A percentile compares a stretch with the other conserved stretches of the same genome.
phyloP scores from a whole-genome alignment of 2,888 invertebrate species.

The Pachycephus smyrnensis region DNA sequence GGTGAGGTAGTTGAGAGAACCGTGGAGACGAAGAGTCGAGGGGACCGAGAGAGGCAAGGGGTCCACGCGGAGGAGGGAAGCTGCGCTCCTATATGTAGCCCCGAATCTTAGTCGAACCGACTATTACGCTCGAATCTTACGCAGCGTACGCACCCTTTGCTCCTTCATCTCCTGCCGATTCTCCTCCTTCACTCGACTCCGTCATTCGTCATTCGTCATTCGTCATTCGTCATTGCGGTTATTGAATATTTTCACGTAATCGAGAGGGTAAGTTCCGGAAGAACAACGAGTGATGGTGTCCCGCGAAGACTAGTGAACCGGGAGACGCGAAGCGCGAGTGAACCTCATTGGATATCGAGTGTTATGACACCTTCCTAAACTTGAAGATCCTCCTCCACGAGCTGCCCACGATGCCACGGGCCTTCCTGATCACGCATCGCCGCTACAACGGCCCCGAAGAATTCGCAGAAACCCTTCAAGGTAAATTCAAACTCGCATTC shows the following conservation, averaged over 20 bases:
- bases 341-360: too few species aligned
- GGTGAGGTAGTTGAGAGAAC: background rate
- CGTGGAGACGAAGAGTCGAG: too few species aligned
- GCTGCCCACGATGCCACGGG: slow-evolving; percentile 70
- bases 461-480: slow-evolving; percentile 54
- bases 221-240: too few species aligned
- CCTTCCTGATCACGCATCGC: slow-evolving; percentile 74
- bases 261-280: too few species aligned
- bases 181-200: slow-evolving; percentile 9
- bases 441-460: slow-evolving; percentile 68
- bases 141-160: slow-evolving; percentile 51
- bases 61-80: slow-evolving; percentile 54
- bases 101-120: slow-evolving; percentile 61
- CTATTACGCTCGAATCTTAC: slow-evolving; percentile 62
- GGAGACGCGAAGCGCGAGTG: too few species aligned
- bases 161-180: slow-evolving; percentile 14
- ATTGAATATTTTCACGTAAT: background rate
- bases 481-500: slow-evolving; percentile 31
- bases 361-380: too few species aligned
- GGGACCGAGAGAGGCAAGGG: slow-evolving; percentile 25
- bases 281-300: too few species aligned
- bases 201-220: background rate
- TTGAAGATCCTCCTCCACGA: too few species aligned
- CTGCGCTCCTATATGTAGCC: slow-evolving; percentile 65
- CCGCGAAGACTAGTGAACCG: too few species aligned